Base-by-base conservation (phyloP, 1,140 invertebrate genomes). In the Idris sp. region DNA sequence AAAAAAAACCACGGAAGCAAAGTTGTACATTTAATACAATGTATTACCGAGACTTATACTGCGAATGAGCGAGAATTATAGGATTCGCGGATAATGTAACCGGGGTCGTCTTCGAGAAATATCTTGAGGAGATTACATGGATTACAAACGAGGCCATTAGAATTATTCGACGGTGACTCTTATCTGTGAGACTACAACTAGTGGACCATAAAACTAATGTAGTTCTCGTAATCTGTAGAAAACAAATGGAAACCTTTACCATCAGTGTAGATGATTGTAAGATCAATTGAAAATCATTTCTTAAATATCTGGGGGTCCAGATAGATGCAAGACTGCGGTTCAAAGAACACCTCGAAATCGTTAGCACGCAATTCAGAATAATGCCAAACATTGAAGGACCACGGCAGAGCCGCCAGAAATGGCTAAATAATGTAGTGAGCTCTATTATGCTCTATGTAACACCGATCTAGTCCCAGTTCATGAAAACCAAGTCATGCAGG, bases 381-480 rank as follows among this genome's bases (percentile, higher is more conserved):
- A 72, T 72, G 58, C 49, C n/a, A n/a, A n/a, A n/a, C n/a, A n/a
- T n/a, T n/a, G n/a, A n/a, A n/a, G n/a, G n/a, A n/a, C n/a, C n/a
- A n/a, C n/a, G n/a, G n/a, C n/a, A n/a, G n/a, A n/a, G n/a, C n/a
- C n/a, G n/a, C n/a, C n/a, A n/a, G n/a, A n/a, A n/a, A n/a, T n/a
- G n/a, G n/a, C n/a, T n/a, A n/a, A n/a, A n/a, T n/a, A n/a, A n/a
- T n/a, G n/a, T n/a, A n/a, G n/a, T n/a, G n/a, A n/a, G n/a, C n/a
- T n/a, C n/a, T n/a, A n/a, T n/a, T n/a, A n/a, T n/a, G n/a, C n/a
- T n/a, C n/a, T n/a, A n/a, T n/a, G n/a, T n/a, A n/a, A n/a, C n/a
- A n/a, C n/a, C n/a, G n/a, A n/a, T n/a, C 69, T 2, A 73, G 59
- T 31, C 3, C 28, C 1, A 59, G 59, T 4, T 33, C 44, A 44